Evolutionary conservation across 2,113 vertebrate genomes (phyloP).

Genomic region (Austrofundulus limnaeus): DNA sequence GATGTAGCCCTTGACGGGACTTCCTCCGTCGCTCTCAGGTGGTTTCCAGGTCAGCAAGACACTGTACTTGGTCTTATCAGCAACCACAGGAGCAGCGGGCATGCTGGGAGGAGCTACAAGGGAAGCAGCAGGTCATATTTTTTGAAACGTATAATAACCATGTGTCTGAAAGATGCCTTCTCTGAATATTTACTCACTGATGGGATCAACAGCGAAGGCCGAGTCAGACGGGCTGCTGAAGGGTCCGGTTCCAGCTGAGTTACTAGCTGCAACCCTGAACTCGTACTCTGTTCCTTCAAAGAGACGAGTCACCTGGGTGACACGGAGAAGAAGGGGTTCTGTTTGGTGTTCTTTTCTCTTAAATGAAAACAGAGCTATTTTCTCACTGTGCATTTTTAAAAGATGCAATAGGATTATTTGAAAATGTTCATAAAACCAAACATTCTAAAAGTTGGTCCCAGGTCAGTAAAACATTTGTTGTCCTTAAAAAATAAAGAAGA

Average conservation of each 20-base stretch:
- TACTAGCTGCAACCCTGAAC: conserved; percentile 93
- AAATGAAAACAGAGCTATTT: background rate
- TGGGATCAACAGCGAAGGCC: conserved; percentile 87
- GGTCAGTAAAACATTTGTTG: no score
- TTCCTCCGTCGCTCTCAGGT: conserved; percentile 92
- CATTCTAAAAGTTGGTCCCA: no score
- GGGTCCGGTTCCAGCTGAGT: conserved; percentile 91
- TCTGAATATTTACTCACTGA: conserved; percentile 84
- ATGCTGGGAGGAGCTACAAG: conserved; percentile 88
- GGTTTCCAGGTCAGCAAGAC: conserved; percentile 90
- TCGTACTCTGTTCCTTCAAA: conserved; percentile 93
- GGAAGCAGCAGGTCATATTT: conserved; percentile 1
- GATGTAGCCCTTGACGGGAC: conserved; percentile 96
- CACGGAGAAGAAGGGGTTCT: background rate
- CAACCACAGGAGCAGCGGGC: conserved; percentile 89
- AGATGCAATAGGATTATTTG: no score
- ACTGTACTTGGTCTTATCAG: conserved; percentile 92
- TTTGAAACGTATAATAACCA: background rate
- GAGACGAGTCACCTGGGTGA: conserved; percentile 84
- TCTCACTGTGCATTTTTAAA: no score
- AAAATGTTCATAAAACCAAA: no score
- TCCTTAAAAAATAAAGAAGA: no score
- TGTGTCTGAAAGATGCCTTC: background rate
- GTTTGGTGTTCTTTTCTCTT: background rate
- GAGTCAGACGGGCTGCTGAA: conserved; percentile 94